Conservation (phyloP, 2,113 vertebrate genomes). For the Misgurnus anguillicaudatus region DNA sequence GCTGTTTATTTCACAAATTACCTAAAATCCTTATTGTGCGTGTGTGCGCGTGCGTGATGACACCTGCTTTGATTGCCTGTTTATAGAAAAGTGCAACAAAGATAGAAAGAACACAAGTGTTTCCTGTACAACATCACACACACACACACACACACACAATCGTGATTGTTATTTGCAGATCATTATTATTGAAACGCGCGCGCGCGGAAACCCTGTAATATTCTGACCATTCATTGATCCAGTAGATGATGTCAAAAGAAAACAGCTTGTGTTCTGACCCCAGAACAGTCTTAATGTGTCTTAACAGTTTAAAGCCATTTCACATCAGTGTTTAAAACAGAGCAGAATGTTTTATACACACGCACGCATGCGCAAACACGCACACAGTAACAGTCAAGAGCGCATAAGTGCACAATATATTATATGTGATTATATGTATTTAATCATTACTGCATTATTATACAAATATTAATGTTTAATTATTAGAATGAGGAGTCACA, state of each 20-base stretch:
- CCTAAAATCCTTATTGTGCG: background rate
- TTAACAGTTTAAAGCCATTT: slow-evolving; percentile 42
- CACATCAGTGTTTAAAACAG: slow-evolving; percentile 6
- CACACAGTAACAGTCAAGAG: slow-evolving; percentile 25
- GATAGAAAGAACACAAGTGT: background rate
- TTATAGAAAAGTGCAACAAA: slow-evolving; percentile 15
- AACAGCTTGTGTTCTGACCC: background rate
- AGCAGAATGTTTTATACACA: slow-evolving; percentile 2
- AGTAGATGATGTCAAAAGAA: background rate
- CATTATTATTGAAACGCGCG: slow-evolving; percentile 55
- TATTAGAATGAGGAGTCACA: background rate
- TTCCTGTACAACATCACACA: background rate
- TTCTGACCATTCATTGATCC: background rate
- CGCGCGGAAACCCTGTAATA: background rate
- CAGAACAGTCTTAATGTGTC: slow-evolving; percentile 39
- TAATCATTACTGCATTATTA: background rate
- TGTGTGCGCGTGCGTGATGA: background rate
- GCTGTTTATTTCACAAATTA: background rate
- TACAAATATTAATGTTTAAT: background rate
- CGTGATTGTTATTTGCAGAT: slow-evolving; percentile 59
- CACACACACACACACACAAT: too few relatives aligned
- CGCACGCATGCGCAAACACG: too few relatives aligned
- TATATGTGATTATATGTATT: background rate
- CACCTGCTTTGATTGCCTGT: slow-evolving; percentile 6
- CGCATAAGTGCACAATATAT: background rate